Conservation (phyloP, 2,113 vertebrate genomes). For the Melanocharis versteri region DNA sequence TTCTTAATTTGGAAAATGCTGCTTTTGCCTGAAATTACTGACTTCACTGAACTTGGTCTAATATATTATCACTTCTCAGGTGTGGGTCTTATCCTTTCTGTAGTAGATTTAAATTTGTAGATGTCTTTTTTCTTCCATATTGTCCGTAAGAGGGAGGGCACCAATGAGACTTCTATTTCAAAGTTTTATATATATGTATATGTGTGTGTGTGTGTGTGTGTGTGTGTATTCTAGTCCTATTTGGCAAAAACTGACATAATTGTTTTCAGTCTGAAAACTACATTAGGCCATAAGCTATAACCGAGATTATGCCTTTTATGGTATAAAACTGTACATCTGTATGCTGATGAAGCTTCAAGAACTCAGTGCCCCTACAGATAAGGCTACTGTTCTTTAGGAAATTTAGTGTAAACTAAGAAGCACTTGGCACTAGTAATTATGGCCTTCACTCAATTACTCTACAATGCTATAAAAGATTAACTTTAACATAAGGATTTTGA, state of each 20-base stretch:
- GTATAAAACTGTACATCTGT: rapidly evolving
- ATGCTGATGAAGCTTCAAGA: not conserved
- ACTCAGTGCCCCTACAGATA: not conserved
- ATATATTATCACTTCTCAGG: not conserved
- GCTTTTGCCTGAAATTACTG: not conserved
- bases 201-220: no score
- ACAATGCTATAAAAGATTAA: not conserved
- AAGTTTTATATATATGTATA: not conserved
- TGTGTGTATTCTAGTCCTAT: not conserved
- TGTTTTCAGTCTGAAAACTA: not conserved
- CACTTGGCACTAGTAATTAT: not conserved
- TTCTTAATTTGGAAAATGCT: not conserved
- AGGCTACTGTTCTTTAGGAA: not conserved
- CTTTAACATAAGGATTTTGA: not conserved
- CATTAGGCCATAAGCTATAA: not conserved
- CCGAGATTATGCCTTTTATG: not conserved
- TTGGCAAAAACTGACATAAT: not conserved
- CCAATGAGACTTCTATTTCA: not conserved
- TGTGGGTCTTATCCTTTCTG: not conserved
- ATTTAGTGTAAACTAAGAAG: not conserved
- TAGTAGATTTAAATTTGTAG: not conserved
- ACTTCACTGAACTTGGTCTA: not conserved
- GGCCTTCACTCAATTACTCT: not conserved
- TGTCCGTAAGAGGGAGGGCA: not conserved
- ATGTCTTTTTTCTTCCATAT: not conserved